Evolutionary conservation across 53 echinoderm and acorn worm species (phyloP), one percentile per base, ranked within the genome.

Genomic region (Astropecten irregularis): DNA sequence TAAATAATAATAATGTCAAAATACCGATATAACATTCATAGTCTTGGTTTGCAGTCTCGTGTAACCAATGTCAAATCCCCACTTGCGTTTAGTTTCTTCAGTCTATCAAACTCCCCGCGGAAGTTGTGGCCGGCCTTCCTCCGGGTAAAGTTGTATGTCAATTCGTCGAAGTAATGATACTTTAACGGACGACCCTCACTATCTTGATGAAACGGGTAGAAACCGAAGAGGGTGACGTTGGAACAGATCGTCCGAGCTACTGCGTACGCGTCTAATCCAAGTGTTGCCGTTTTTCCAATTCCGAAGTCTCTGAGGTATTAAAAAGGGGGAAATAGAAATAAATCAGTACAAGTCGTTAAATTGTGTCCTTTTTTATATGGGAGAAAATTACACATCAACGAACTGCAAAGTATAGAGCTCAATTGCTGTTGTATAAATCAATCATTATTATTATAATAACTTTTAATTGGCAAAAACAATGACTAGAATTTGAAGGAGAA

Each of bases 231-330:
- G 3, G 84, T 88, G 26, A 91, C 79, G 81, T 88, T 88, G 44
- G 74, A 28, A 40, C 92, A 91, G 82, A 91, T 88, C 5, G 92
- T 91, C 27, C 53, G 76, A 42, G 92, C 92, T 15, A 88, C 82
- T 18, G 77, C 74, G 81, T 57, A 81, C 36, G 53, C 44, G 77
- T 91, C 88, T 52, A 91, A 88, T 1, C 92, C 92, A 13, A 84
- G 88, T 28, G 92, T 88, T 1, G 84, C 88, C 36, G 44, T 64
- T 25, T 66, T 54, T 4, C 16, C 57, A 20, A 77, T n/a, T 9
- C 66, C 40, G 22, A 62, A 71, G 8, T 69, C 71, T 33, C 90
- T 90, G 84, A 3, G 40, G 18, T 18, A 33, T 9, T 29, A 46
- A 29, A 0, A 3, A 33, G 14, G 30, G 13, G 13, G 1, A 32